Conservation (phyloP, 1,140 invertebrate genomes). For the Drosophila busckii region DNA sequence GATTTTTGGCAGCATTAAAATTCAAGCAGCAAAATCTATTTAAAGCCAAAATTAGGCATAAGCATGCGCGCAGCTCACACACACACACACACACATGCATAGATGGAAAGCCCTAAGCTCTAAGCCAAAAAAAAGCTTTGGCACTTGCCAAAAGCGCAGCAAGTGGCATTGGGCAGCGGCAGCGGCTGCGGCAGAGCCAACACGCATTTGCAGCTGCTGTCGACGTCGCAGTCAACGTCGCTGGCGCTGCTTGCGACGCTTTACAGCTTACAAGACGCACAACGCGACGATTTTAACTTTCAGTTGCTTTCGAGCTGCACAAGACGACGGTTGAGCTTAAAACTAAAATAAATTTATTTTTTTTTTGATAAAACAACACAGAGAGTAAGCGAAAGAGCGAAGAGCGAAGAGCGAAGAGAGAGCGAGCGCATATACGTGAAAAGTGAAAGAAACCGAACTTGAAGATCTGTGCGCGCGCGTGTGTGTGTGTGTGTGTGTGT, state of each 20-base stretch:
- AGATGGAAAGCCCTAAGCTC: background rate
- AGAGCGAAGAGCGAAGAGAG: constrained; percentile 6
- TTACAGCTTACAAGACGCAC: constrained; percentile 63
- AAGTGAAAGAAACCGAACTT: constrained; percentile 54
- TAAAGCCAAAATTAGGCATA: too few relatives aligned
- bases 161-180: constrained; percentile 36
- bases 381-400: constrained; percentile 1
- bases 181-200: constrained; percentile 5
- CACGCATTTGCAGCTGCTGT: constrained; percentile 35
- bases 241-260: constrained; percentile 4
- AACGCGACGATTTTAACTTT: constrained; percentile 49
- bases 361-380: too few relatives aligned
- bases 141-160: constrained; percentile 68
- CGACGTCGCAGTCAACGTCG: background rate
- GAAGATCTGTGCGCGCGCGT: constrained; percentile 1
- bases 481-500: constrained; percentile 14
- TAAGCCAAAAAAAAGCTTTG: constrained; percentile 23
- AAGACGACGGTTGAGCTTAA: constrained; percentile 52
- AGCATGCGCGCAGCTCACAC: constrained; percentile 3
- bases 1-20: too few relatives aligned
- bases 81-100: too few relatives aligned
- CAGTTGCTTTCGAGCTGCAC: constrained; percentile 70
- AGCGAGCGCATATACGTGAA: constrained; percentile 24
- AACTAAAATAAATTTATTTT: constrained; percentile 7
- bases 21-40: too few relatives aligned